Percentiles rank a stretch among this genome's conserved stretches.
Conservation (phyloP, 2,797 vertebrate genomes). For the Potorous gilbertii region DNA sequence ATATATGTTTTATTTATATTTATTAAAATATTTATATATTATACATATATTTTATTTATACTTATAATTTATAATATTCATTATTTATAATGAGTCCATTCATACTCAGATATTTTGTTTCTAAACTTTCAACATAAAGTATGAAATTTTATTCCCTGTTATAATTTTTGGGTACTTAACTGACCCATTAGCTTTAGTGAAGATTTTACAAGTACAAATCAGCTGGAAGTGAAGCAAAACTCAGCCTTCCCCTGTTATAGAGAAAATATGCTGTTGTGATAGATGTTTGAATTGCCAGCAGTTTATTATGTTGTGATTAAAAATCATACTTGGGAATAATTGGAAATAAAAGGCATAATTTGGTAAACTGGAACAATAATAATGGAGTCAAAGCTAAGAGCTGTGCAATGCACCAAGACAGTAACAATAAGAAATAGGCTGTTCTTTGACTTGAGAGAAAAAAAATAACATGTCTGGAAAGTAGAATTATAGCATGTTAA, state of each 20-base stretch:
- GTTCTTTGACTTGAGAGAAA: not conserved
- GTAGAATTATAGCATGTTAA: not conserved
- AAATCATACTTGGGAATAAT: slow-evolving; percentile 27
- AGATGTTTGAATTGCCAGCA: slow-evolving; percentile 36
- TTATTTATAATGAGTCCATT: not conserved
- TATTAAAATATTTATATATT: too few relatives aligned
- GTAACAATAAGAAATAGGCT: not conserved
- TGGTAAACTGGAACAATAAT: slow-evolving; percentile 1
- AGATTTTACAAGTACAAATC: not conserved
- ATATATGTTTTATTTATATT: too few relatives aligned
- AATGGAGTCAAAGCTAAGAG: slow-evolving; percentile 24
- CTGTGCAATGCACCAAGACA: not conserved
- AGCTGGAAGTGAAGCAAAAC: slow-evolving; percentile 24
- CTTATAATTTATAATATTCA: too few relatives aligned
- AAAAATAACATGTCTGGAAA: slow-evolving; percentile 27
- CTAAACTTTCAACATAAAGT: not conserved
- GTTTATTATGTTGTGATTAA: slow-evolving; percentile 15
- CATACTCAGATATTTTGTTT: not conserved
- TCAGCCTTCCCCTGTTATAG: not conserved
- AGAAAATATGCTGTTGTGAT: not conserved
- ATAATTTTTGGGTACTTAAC: not conserved
- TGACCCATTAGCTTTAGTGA: not conserved
- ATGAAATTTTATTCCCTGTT: not conserved
- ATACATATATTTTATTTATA: too few relatives aligned
- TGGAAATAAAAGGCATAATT: slow-evolving; percentile 30